Base-by-base conservation (phyloP, 2,797 vertebrate genomes). In the Eulemur mongoz region DNA sequence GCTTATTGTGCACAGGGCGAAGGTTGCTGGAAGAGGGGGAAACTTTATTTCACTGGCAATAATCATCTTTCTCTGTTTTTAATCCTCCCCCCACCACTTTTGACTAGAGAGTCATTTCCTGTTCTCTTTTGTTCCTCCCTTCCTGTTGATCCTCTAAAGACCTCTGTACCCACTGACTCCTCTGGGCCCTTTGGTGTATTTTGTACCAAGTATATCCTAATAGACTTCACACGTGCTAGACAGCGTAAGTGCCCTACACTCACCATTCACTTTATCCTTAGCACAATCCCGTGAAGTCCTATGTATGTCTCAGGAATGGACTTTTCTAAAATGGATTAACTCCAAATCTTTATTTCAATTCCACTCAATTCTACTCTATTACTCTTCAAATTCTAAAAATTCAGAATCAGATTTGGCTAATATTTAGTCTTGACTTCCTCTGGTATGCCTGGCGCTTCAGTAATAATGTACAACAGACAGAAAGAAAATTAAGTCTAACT, bases 81-180 rank as follows among this genome's bases (percentile, higher is more conserved):
- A 89, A 70, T 90, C 57, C 38, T 83, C 83, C 69, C 15, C 20
- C 38, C 81, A 32, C 57, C 57, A 30, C 6, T 13, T 25, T 75
- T 94, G 94, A 80, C 70, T 45, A 65, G 54, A 90, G 40, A 92
- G 70, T 59, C 50, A 57, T 59, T 93, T 97, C 96, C 96, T 88
- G 2, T 59, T 50, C 81, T 11, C 91, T 89, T 96, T 95, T 97
- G 96, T 97, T 92, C 92, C 48, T 91, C 88, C 18, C 48, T 95
- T 97, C 97, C 94, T 96, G 96, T 94, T 96, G 94, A 92, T 84
- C 23, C 45, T 82, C 52, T 38, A 5, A 89, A 87, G 94, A 84
- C 84, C 38, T 92, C 72, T 80, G 1, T 65, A 72, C 83, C 43
- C 38, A 38, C 73, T 65, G 87, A 89, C 13, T 38, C 15, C 67